These are phyloP conservation scores for Drosophila suboccidentalis DNA, from an alignment of 2,888 invertebrate genomes.

Conservation along the genomic window DNA sequence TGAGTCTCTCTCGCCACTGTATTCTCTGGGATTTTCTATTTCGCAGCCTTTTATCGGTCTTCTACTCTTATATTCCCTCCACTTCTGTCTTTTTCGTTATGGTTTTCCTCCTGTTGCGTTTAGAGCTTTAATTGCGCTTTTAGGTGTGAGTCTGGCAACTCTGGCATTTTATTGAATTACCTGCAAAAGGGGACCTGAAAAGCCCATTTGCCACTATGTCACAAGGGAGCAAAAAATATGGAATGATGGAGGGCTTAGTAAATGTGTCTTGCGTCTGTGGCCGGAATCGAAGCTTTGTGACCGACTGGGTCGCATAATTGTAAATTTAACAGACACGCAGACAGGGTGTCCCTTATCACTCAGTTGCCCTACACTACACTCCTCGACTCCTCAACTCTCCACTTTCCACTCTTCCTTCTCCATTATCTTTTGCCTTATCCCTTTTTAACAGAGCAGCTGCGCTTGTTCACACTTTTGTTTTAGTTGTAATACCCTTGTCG, in stretches of 20 bases:
- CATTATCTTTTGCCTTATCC: constrained; percentile 2
- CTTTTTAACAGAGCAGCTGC: constrained; percentile 50
- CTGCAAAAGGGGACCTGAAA: constrained; percentile 26
- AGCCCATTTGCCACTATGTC: constrained; percentile 39
- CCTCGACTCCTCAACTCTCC: neutral
- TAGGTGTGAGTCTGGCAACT: constrained; percentile 32
- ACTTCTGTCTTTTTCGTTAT: neutral
- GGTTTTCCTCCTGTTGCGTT: neutral
- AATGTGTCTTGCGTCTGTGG: constrained; percentile 25
- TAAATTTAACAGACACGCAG: constrained; percentile 39
- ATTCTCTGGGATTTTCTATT: constrained; percentile 3
- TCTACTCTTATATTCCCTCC: neutral
- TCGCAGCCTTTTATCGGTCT: constrained; percentile 1
- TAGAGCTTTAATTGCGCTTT: constrained; percentile 50
- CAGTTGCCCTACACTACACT: neutral
- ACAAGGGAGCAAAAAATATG: neutral
- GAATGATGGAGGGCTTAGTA: constrained; percentile 12
- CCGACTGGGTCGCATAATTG: constrained; percentile 49
- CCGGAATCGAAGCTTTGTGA: constrained; percentile 33
- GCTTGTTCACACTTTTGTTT: constrained; percentile 63
- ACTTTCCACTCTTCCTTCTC: neutral
- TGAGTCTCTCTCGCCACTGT: constrained; percentile 13
- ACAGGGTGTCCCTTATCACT: constrained; percentile 15
- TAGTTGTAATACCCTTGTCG: constrained; percentile 63
- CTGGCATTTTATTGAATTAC: constrained; percentile 49